Evolutionary conservation across 2,113 vertebrate species (phyloP).

Genomic region (Alexandromys fortis): DNA sequence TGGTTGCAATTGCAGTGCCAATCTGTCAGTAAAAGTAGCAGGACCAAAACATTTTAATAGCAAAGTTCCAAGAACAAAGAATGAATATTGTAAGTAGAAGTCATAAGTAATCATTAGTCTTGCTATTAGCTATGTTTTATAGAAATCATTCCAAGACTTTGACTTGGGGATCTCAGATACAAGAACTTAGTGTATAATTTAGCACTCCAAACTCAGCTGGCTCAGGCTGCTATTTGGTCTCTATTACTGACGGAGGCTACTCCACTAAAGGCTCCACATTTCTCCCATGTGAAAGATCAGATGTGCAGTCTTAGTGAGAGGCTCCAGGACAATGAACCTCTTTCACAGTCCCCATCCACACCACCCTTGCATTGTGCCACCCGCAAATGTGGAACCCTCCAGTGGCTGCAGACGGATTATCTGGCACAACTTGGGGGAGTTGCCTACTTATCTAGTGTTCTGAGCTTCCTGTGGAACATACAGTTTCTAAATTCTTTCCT

Average conservation of each 20-base stretch:
- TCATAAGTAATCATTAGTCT: conserved; percentile 48
- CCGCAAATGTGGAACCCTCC: no score
- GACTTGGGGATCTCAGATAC: not conserved
- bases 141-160: conserved; percentile 42
- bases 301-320: not conserved
- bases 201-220: not conserved
- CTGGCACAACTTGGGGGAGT: not conserved
- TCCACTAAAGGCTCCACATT: not conserved
- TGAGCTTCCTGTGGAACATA: not conserved
- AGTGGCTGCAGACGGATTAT: not conserved
- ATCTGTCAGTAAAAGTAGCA: conserved; percentile 51
- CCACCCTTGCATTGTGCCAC: not conserved
- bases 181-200: not conserved
- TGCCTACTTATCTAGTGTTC: not conserved
- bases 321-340: not conserved
- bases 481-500: not conserved
- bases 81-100: conserved; percentile 9
- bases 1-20: conserved; percentile 49
- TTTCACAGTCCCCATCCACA: not conserved
- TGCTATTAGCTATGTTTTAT: conserved; percentile 44
- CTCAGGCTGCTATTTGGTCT: not conserved
- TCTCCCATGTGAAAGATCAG: not conserved
- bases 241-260: not conserved
- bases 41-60: conserved; percentile 60
- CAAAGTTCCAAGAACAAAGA: conserved; percentile 52